Percentiles rank a stretch among this genome's conserved stretches.
Conservation (phyloP, 2,797 vertebrate genomes). For the Neoniphon sammara region DNA sequence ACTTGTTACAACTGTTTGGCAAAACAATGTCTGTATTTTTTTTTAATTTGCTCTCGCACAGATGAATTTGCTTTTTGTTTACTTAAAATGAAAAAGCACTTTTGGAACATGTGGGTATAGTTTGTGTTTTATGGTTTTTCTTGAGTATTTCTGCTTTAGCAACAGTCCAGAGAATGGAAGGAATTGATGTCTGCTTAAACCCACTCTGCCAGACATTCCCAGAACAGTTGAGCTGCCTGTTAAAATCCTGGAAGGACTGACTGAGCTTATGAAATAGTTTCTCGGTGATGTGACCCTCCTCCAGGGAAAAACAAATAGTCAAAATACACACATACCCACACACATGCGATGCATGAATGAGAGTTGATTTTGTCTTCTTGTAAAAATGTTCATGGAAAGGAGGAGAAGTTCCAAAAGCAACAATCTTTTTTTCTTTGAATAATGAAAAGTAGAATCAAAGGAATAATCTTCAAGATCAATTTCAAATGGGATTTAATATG, state of each 20-base stretch:
- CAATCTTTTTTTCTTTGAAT: neutral
- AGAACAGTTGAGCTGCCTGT: slow-evolving; percentile 39
- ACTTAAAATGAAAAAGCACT: slow-evolving; percentile 57
- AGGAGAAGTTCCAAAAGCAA: neutral
- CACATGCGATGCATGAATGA: neutral
- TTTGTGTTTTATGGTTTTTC: slow-evolving; percentile 27
- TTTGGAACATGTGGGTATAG: slow-evolving; percentile 26
- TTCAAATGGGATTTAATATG: neutral
- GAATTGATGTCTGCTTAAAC: slow-evolving; percentile 17
- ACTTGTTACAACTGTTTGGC: slow-evolving; percentile 4
- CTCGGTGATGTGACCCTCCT: slow-evolving; percentile 45
- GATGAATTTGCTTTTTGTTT: slow-evolving; percentile 38
- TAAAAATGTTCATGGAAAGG: neutral
- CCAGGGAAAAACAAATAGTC: slow-evolving; percentile 8
- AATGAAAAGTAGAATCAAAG: neutral
- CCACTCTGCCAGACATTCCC: slow-evolving; percentile 43
- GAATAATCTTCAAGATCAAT: neutral
- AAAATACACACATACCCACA: slow-evolving; percentile 33
- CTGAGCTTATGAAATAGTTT: slow-evolving; percentile 64
- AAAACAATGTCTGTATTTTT: slow-evolving; percentile 20
- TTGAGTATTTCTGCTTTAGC: slow-evolving; percentile 2
- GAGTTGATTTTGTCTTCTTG: slow-evolving; percentile 4
- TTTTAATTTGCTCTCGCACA: slow-evolving; percentile 29
- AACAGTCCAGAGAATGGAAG: neutral
- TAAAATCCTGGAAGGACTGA: slow-evolving; percentile 60